Conservation (phyloP, 2,888 invertebrate species). For the Brassicogethes aeneus region DNA sequence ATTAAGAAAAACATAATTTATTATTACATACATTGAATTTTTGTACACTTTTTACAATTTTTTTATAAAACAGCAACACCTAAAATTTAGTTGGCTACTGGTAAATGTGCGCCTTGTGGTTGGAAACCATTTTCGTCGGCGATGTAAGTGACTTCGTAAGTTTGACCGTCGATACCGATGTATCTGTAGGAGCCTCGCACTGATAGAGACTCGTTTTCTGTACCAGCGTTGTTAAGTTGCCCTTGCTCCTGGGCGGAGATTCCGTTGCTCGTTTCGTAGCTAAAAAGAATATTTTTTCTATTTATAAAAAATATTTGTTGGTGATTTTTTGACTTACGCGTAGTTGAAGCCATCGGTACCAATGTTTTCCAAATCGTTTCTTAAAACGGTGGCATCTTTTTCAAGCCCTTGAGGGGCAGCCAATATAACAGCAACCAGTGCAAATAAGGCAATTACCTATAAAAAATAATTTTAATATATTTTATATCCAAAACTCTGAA, state of each 20-base stretch:
- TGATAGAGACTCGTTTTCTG: constrained; percentile 33
- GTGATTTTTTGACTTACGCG: too few relatives aligned
- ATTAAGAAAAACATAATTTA: neutral
- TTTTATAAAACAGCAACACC: neutral
- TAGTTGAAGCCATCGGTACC: constrained; percentile 19
- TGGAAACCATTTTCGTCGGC: constrained; percentile 46
- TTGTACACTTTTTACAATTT: neutral
- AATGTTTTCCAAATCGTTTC: constrained; percentile 21
- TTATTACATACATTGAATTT: neutral
- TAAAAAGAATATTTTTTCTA: too few relatives aligned
- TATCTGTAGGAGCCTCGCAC: constrained; percentile 40
- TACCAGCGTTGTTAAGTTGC: constrained; percentile 36
- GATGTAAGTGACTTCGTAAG: constrained; percentile 41
- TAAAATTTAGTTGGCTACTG: constrained; percentile 4
- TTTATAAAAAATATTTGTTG: too few relatives aligned
- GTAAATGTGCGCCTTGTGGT: constrained; percentile 13
- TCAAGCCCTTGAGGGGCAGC: constrained; percentile 16
- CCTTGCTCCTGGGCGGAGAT: constrained; percentile 42
- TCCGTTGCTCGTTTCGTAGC: constrained; percentile 43
- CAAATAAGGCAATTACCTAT: constrained; percentile 15
- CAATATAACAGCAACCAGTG: constrained; percentile 18
- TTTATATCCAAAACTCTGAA: too few relatives aligned
- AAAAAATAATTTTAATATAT: too few relatives aligned
- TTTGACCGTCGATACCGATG: constrained; percentile 42
- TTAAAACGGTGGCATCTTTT: constrained; percentile 14